A percentile compares a stretch with the other conserved stretches of the same genome.
phyloP scores from a whole-genome alignment of 2,797 vertebrate genomes.

The Choloepus didactylus region DNA sequence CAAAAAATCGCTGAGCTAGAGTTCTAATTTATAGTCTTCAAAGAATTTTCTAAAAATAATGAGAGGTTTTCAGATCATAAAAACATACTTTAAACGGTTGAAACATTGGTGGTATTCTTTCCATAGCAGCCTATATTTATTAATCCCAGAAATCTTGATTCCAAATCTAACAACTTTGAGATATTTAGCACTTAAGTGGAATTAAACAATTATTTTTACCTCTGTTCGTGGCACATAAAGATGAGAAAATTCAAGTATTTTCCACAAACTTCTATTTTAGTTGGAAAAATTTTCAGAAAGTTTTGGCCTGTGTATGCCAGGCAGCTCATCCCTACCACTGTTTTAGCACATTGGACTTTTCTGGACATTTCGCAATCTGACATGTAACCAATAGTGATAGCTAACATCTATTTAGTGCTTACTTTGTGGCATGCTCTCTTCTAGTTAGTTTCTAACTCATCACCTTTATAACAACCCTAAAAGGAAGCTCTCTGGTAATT shows the following conservation, averaged over 20 bases:
- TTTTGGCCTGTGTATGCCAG: background rate
- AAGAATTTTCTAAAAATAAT: background rate
- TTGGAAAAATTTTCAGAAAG: background rate
- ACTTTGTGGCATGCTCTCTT: background rate
- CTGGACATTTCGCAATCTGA: background rate
- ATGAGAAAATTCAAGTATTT: background rate
- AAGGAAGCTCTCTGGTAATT: background rate
- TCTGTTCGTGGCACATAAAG: background rate
- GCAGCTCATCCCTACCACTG: background rate
- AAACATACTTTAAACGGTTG: background rate
- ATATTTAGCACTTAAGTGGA: background rate
- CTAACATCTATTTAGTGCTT: background rate
- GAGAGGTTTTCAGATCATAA: background rate
- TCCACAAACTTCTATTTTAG: background rate
- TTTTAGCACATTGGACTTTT: background rate
- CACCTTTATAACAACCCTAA: background rate
- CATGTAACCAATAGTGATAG: background rate
- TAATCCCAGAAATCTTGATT: background rate
- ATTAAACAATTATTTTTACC: background rate
- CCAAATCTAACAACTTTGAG: background rate
- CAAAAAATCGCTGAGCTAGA: background rate
- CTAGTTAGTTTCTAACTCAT: background rate
- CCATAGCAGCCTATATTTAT: background rate
- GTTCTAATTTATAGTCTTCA: background rate
- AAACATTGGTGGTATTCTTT: background rate